phyloP scores from a whole-genome alignment of 1,140 invertebrate genomes.

The Scaptomyza montana region DNA sequence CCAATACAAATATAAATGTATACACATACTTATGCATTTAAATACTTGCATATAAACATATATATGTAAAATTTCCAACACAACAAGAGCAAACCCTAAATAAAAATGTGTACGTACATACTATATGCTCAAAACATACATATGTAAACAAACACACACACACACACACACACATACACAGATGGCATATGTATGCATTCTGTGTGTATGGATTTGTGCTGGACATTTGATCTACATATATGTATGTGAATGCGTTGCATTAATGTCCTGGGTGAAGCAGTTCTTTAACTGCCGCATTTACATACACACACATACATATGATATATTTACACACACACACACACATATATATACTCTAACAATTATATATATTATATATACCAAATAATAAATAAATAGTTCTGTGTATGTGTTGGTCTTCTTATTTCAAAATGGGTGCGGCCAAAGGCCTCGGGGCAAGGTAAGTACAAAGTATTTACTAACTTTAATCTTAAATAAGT shows the following conservation, averaged over 20 bases:
- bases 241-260: not conserved
- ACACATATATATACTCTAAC: conserved; percentile 40
- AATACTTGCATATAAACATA: conserved; percentile 8
- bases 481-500: too few species aligned
- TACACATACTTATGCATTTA: conserved; percentile 30
- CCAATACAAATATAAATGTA: conserved; percentile 15
- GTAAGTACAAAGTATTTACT: not conserved
- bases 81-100: too few species aligned
- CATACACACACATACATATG: conserved; percentile 35
- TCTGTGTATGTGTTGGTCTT: conserved; percentile 47
- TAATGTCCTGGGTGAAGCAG: conserved; percentile 6
- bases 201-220: not conserved
- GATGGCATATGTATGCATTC: conserved; percentile 1
- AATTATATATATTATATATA: conserved; percentile 59
- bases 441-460: not conserved
- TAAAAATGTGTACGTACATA: conserved; percentile 2
- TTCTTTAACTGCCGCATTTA: conserved; percentile 5
- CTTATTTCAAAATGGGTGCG: conserved; percentile 7
- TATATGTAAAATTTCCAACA: conserved; percentile 8
- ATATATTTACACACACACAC: conserved; percentile 5
- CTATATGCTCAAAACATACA: not conserved
- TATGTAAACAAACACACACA: conserved; percentile 1
- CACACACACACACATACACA: not conserved
- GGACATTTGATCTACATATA: too few species aligned
- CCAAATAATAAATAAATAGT: conserved; percentile 63